Percentiles rank a stretch among this genome's conserved stretches.
These are phyloP conservation scores for Marasmarcha lunaedactyla DNA, from an alignment of 2,888 invertebrate genomes.

Conservation along the genomic window DNA sequence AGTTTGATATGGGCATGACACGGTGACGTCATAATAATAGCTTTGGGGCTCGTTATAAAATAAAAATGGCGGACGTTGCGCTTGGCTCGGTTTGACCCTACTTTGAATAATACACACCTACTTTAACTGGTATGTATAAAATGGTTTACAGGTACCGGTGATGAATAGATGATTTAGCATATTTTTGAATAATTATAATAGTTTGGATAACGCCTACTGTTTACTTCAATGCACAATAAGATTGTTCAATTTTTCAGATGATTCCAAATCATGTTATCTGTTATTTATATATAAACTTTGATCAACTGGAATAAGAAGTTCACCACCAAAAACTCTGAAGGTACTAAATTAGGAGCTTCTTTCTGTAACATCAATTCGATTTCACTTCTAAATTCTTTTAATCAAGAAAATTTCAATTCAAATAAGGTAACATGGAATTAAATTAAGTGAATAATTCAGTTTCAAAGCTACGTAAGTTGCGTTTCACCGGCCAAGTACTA, in stretches of 20 bases:
- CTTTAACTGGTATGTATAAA: not conserved
- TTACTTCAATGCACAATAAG: too few species aligned
- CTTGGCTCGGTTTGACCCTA: constrained; percentile 45
- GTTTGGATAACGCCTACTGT: too few species aligned
- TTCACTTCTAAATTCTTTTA: too few species aligned
- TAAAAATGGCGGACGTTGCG: constrained; percentile 58
- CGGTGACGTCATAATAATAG: constrained; percentile 62
- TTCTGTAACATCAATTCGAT: too few species aligned
- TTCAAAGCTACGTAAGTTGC: too few species aligned
- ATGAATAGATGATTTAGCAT: not conserved
- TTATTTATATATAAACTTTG: too few species aligned
- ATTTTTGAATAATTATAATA: too few species aligned
- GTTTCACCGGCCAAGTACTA: not conserved
- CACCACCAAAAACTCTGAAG: too few species aligned
- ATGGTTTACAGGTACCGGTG: constrained; percentile 1
- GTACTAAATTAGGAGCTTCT: too few species aligned
- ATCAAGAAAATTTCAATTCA: not conserved
- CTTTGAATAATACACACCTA: constrained; percentile 9
- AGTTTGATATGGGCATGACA: constrained; percentile 60
- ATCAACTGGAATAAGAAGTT: too few species aligned
- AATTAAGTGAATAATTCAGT: not conserved
- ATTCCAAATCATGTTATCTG: too few species aligned
- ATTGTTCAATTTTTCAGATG: too few species aligned
- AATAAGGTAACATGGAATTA: not conserved
- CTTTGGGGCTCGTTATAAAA: constrained; percentile 55